Conservation (phyloP, 2,113 vertebrate species). For the Bostrychus sinensis region DNA sequence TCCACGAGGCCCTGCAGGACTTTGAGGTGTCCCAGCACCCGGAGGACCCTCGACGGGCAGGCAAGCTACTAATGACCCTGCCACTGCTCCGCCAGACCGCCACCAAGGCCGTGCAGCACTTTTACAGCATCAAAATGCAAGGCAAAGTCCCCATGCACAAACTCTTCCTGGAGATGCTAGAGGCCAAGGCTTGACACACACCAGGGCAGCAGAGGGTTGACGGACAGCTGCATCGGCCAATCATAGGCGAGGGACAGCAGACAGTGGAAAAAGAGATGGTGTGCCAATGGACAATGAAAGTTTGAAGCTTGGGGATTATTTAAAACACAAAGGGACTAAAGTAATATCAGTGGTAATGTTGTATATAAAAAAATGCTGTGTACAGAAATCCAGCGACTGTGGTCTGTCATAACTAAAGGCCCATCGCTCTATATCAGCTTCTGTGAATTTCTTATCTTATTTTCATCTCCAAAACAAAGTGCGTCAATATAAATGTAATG, state of each 20-base stretch:
- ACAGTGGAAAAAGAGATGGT: constrained; percentile 29
- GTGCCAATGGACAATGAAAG: constrained; percentile 53
- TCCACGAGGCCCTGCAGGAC: constrained; percentile 97
- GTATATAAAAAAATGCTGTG: constrained; percentile 73
- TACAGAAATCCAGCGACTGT: constrained; percentile 70
- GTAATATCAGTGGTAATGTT: constrained; percentile 57
- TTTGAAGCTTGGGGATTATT: constrained; percentile 48
- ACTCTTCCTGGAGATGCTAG: constrained; percentile 97
- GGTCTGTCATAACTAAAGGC: constrained; percentile 71
- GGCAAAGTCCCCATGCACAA: constrained; percentile 97
- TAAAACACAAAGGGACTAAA: constrained; percentile 46
- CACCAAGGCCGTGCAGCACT: constrained; percentile 91
- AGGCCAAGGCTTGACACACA: constrained; percentile 90
- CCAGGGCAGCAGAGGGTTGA: constrained; percentile 39
- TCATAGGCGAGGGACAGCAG: constrained; percentile 46
- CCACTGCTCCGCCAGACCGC: constrained; percentile 92
- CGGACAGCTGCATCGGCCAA: constrained; percentile 56
- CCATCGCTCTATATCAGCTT: constrained; percentile 70
- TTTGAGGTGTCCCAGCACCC: constrained; percentile 87
- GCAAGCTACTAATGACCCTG: constrained; percentile 93
- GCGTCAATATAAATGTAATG: constrained; percentile 65
- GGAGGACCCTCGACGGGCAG: constrained; percentile 89
- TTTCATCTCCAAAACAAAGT: constrained; percentile 61
- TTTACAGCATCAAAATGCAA: constrained; percentile 93
- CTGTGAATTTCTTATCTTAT: constrained; percentile 71